Evolutionary conservation across 2,888 invertebrate species (phyloP).

Genomic region (Apotomis capreana): DNA sequence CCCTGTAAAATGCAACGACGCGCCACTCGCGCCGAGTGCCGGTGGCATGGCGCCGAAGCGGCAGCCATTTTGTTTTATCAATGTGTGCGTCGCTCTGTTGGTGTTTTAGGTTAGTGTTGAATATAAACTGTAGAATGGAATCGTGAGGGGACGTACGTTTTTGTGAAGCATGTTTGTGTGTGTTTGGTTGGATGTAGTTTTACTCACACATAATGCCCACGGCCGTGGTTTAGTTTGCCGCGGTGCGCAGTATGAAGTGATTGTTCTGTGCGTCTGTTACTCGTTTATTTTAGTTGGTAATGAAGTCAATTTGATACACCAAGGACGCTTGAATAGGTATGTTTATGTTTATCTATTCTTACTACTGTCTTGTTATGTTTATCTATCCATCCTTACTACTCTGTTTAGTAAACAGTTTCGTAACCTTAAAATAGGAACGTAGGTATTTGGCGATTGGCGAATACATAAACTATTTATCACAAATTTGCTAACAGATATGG

Average conservation of each 20-base stretch:
- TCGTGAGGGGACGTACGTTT: background rate
- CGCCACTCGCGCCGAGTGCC: slow-evolving; percentile 1
- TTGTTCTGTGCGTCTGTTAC: slow-evolving; percentile 2
- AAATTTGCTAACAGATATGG: too few relatives aligned
- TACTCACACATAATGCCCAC: background rate
- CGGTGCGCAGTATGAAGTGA: slow-evolving; percentile 4
- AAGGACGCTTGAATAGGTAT: background rate
- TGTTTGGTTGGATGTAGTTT: background rate
- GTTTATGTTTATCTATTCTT: background rate
- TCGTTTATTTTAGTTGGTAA: background rate
- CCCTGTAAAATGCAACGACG: background rate
- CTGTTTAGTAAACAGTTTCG: too few relatives aligned
- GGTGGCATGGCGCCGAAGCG: background rate
- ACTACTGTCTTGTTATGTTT: background rate
- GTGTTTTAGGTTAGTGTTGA: too few relatives aligned
- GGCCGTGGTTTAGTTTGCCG: background rate
- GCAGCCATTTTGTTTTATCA: slow-evolving; percentile 1
- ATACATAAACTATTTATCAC: too few relatives aligned
- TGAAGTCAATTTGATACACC: too few relatives aligned
- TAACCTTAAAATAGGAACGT: too few relatives aligned
- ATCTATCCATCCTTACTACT: background rate
- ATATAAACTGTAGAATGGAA: too few relatives aligned
- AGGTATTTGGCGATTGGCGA: too few relatives aligned
- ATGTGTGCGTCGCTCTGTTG: background rate
- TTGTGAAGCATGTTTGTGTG: background rate